Evolutionary conservation across 1,140 invertebrate species (phyloP).

Genomic region (Grapholita molesta): DNA sequence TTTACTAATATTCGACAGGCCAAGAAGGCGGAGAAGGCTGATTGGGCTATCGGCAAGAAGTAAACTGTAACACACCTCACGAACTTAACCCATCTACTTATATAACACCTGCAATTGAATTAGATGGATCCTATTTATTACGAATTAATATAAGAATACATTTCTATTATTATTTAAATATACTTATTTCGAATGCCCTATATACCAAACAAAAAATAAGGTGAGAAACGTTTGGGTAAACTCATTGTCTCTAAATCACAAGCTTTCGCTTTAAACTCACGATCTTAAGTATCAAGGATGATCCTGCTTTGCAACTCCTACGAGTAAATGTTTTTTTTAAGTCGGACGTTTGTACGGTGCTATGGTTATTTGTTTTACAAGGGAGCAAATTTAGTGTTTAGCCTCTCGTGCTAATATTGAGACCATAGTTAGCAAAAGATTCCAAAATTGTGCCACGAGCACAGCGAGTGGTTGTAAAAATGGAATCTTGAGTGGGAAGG

Average conservation of each 20-base stretch:
- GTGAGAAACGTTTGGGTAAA: constrained; percentile 58
- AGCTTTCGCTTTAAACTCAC: constrained; percentile 28
- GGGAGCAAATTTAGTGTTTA: too few species aligned
- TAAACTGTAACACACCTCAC: constrained; percentile 51
- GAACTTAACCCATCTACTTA: constrained; percentile 22
- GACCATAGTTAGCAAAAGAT: too few species aligned
- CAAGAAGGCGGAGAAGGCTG: constrained; percentile 89
- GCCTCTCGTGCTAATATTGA: too few species aligned
- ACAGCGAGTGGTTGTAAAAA: too few species aligned
- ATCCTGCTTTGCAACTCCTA: constrained; percentile 43
- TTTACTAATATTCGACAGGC: constrained; percentile 79
- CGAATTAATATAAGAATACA: constrained; percentile 59
- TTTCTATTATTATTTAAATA: constrained; percentile 48
- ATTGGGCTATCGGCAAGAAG: constrained; percentile 87
- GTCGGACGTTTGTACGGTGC: constrained; percentile 22
- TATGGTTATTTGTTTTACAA: too few species aligned
- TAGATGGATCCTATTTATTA: constrained; percentile 61
- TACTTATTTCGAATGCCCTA: constrained; percentile 37
- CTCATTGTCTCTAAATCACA: constrained; percentile 29
- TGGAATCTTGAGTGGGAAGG: too few species aligned
- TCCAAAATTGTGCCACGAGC: too few species aligned
- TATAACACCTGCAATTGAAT: constrained; percentile 35
- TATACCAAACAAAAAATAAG: constrained; percentile 35
- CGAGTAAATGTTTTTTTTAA: constrained; percentile 19
- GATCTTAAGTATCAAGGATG: constrained; percentile 23